These are phyloP conservation scores for Dinocampus coccinellae DNA, from an alignment of 2,888 invertebrate species.

Conservation along the genomic window DNA sequence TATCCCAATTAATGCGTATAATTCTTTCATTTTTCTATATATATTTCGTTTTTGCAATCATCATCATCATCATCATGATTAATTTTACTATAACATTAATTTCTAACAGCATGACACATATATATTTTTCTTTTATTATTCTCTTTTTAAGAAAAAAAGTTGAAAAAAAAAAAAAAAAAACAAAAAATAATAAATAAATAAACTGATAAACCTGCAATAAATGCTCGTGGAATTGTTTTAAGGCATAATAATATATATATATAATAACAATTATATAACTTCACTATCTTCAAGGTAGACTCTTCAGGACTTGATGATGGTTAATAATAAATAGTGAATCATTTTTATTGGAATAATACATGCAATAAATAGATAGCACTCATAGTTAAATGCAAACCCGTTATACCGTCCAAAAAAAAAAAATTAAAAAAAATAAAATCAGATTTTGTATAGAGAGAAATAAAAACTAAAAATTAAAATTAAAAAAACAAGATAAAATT, in stretches of 20 bases:
- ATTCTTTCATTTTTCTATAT: background rate
- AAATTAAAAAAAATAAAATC: too few relatives aligned
- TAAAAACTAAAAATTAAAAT: slow-evolving; percentile 13
- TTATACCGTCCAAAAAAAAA: slow-evolving; percentile 40
- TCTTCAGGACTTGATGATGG: too few relatives aligned
- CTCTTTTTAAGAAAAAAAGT: slow-evolving; percentile 17
- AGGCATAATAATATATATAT: background rate
- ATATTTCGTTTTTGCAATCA: slow-evolving; percentile 38
- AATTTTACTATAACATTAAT: slow-evolving; percentile 39
- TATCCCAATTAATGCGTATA: slow-evolving; percentile 19
- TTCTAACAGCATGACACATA: slow-evolving; percentile 47
- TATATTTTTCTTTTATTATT: slow-evolving; percentile 4
- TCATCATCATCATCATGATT: slow-evolving; percentile 38
- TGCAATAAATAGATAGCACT: slow-evolving; percentile 21
- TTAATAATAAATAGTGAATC: too few relatives aligned
- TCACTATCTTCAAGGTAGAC: slow-evolving; percentile 1
- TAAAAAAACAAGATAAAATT: slow-evolving; percentile 42
- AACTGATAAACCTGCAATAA: too few relatives aligned
- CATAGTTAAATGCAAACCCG: slow-evolving; percentile 46
- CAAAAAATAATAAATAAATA: too few relatives aligned
- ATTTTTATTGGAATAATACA: slow-evolving; percentile 19
- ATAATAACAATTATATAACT: background rate
- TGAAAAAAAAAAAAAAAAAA: too few relatives aligned
- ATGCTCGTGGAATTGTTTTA: background rate
- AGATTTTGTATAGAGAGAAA: background rate